Conservation (phyloP, 2,888 invertebrate species). For the Autographa gamma region DNA sequence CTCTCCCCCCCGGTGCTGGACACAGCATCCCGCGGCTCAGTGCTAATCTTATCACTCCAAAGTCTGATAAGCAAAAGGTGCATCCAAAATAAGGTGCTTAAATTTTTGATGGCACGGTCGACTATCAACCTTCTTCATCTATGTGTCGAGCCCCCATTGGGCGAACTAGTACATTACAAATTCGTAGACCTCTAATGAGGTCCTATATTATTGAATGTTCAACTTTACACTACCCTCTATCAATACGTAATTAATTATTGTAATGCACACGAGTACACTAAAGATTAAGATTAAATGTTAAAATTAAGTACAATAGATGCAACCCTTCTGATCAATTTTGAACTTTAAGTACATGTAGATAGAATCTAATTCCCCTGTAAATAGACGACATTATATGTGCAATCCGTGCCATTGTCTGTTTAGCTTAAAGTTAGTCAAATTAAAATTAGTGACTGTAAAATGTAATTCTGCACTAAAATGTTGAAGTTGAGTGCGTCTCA, state of each 20-base stretch:
- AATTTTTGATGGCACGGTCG: conserved; percentile 73
- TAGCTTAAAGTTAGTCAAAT: conserved; percentile 87
- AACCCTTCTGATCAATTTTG: conserved; percentile 81
- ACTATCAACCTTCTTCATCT: conserved; percentile 53
- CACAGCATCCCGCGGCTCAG: conserved; percentile 60
- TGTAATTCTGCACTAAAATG: conserved; percentile 59
- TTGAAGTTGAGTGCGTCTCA: conserved; percentile 62
- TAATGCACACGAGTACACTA: conserved; percentile 85
- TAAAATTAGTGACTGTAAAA: conserved; percentile 74
- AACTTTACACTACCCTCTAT: conserved; percentile 78
- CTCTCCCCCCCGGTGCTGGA: conserved; percentile 62
- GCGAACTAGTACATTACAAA: conserved; percentile 37
- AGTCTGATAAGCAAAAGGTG: conserved; percentile 76
- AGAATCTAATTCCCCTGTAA: conserved; percentile 83
- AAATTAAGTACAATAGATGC: conserved; percentile 82
- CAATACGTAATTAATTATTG: conserved; percentile 83
- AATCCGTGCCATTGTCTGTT: conserved; percentile 89
- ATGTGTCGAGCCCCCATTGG: conserved; percentile 47
- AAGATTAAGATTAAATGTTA: conserved; percentile 79
- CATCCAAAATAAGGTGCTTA: conserved; percentile 74
- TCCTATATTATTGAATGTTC: conserved; percentile 74
- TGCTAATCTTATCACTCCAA: conserved; percentile 63
- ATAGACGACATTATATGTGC: conserved; percentile 85
- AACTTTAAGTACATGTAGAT: conserved; percentile 73
- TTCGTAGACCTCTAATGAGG: conserved; percentile 53